phyloP scores from a whole-genome alignment of 2,113 vertebrate species.

The Paracanthobrama guichenoti region DNA sequence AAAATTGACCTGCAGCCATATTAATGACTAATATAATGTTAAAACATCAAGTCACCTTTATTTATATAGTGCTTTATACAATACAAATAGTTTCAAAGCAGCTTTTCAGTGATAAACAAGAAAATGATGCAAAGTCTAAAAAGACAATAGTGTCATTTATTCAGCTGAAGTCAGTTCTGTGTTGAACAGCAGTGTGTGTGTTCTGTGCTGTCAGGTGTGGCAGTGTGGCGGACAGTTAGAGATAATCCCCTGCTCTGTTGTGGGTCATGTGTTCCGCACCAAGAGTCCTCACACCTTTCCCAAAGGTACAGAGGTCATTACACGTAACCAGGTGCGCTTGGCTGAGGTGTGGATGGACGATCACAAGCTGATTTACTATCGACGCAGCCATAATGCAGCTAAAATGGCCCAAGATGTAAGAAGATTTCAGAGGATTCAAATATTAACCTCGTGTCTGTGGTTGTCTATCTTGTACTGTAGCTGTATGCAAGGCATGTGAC shows the following conservation, averaged over 20 bases:
- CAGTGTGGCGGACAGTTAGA: constrained; percentile 92
- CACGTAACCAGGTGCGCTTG: constrained; percentile 92
- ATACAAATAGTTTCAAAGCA: too few relatives aligned
- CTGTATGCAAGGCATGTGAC: not conserved
- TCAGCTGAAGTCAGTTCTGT: too few relatives aligned
- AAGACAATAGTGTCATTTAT: too few relatives aligned
- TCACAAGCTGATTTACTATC: constrained; percentile 91
- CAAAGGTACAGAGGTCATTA: constrained; percentile 91
- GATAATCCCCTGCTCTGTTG: constrained; percentile 93
- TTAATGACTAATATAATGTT: not conserved
- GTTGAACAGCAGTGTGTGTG: not conserved
- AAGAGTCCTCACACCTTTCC: constrained; percentile 97
- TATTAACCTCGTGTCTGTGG: not conserved
- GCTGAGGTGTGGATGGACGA: constrained; percentile 98
- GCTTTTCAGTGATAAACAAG: too few relatives aligned
- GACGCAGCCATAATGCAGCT: constrained; percentile 85
- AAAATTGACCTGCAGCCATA: not conserved
- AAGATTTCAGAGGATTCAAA: not conserved
- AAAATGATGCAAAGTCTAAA: too few relatives aligned
- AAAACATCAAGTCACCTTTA: too few relatives aligned
- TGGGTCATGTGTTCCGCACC: constrained; percentile 94
- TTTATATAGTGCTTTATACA: too few relatives aligned
- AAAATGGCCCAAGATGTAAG: constrained; percentile 86
- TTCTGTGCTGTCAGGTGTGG: constrained; percentile 82
- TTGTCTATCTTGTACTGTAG: not conserved